Evolutionary conservation across 2,888 invertebrate species (phyloP).

Genomic region (Ochlodes sylvanus): DNA sequence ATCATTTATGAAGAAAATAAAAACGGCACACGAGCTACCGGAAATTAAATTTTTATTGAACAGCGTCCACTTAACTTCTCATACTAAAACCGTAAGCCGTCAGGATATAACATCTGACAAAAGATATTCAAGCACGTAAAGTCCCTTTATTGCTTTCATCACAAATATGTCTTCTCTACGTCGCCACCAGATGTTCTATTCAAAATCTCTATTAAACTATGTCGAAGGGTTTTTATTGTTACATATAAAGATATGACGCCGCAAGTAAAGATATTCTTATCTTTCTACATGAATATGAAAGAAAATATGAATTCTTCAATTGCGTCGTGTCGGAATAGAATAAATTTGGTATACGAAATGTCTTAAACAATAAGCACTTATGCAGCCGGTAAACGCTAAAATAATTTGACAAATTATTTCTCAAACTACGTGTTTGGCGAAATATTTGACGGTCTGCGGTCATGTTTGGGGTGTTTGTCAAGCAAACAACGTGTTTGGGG

Average conservation of each 20-base stretch:
- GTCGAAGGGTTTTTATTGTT: conserved; percentile 21
- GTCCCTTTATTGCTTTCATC: conserved; percentile 36
- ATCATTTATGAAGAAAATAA: neutral
- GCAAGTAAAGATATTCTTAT: neutral
- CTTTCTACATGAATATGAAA: neutral
- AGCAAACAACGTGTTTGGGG: too few relatives aligned
- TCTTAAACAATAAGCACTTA: too few relatives aligned
- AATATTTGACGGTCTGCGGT: too few relatives aligned
- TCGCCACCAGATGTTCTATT: conserved; percentile 29
- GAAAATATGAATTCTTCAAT: too few relatives aligned
- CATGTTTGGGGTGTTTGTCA: too few relatives aligned
- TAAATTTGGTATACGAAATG: too few relatives aligned
- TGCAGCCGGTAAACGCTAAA: too few relatives aligned
- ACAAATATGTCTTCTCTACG: conserved; percentile 36
- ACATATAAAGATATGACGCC: conserved; percentile 3
- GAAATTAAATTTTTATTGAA: conserved; percentile 14
- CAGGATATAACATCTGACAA: conserved; percentile 33
- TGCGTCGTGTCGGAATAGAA: too few relatives aligned
- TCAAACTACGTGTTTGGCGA: too few relatives aligned
- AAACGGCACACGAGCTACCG: neutral
- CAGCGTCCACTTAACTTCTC: conserved; percentile 19
- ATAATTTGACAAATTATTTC: too few relatives aligned
- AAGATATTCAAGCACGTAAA: conserved; percentile 37
- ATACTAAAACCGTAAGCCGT: conserved; percentile 20
- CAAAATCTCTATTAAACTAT: conserved; percentile 26